Evolutionary conservation across 2,888 invertebrate species (phyloP).

Genomic region (Noctua fimbriata): DNA sequence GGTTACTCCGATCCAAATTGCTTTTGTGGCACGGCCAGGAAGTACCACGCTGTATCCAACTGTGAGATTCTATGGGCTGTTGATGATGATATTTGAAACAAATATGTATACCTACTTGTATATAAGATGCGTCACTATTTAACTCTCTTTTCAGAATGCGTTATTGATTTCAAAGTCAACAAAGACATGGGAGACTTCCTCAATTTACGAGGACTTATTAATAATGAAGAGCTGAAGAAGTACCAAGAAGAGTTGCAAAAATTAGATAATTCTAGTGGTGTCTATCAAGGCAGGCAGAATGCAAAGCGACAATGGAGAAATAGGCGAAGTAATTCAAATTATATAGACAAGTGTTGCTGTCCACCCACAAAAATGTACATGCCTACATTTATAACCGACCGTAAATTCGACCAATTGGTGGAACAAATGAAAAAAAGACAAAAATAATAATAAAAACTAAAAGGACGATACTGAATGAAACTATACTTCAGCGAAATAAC

Average conservation of each 20-base stretch:
- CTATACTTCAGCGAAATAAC: background rate
- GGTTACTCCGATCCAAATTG: too few species aligned
- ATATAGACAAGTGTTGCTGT: slow-evolving; percentile 74
- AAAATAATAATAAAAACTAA: background rate
- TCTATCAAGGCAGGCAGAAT: background rate
- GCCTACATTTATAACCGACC: slow-evolving; percentile 80
- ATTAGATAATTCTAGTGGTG: background rate
- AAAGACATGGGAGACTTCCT: slow-evolving; percentile 75
- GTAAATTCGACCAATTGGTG: slow-evolving; percentile 73
- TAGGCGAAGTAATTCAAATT: slow-evolving; percentile 44
- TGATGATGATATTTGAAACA: background rate
- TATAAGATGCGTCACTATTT: background rate
- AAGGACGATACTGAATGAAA: background rate
- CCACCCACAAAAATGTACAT: slow-evolving; percentile 73
- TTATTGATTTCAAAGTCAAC: slow-evolving; percentile 74
- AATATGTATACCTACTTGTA: background rate
- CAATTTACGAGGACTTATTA: slow-evolving; percentile 73
- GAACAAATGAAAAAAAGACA: slow-evolving; percentile 53
- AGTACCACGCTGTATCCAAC: background rate
- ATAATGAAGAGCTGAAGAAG: slow-evolving; percentile 62
- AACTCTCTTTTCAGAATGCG: slow-evolving; percentile 74
- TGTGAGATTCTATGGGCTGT: background rate
- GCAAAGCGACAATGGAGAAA: slow-evolving; percentile 22
- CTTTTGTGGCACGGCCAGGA: too few species aligned
- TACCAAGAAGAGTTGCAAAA: slow-evolving; percentile 53